These are phyloP conservation scores for Aptenodytes patagonicus DNA, from an alignment of 2,113 vertebrate genomes.

Conservation along the genomic window DNA sequence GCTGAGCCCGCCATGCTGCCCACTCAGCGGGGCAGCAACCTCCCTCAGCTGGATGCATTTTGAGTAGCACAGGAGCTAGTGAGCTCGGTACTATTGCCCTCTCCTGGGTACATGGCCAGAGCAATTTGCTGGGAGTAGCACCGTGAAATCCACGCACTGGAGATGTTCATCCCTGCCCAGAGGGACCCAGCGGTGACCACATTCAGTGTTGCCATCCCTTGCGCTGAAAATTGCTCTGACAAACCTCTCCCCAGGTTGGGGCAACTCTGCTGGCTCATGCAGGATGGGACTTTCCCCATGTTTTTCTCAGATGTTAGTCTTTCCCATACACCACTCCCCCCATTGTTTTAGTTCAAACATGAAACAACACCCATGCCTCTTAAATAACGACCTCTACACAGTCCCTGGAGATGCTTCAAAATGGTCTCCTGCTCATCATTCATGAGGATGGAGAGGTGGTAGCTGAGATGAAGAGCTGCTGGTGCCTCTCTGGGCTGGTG, in stretches of 20 bases:
- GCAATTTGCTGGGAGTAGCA: background rate
- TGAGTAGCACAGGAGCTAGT: background rate
- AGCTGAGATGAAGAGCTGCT: background rate
- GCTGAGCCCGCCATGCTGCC: background rate
- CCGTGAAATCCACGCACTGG: accelerated
- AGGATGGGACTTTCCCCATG: background rate
- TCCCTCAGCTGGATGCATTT: background rate
- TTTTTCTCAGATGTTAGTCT: background rate
- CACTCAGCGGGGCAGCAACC: accelerated
- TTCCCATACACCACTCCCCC: background rate
- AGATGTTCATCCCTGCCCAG: background rate
- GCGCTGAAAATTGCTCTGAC: background rate
- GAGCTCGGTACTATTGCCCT: background rate
- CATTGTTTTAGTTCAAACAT: background rate
- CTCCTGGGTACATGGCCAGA: background rate
- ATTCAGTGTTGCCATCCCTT: background rate
- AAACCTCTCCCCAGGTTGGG: background rate
- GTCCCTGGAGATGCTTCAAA: background rate
- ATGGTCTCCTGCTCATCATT: background rate
- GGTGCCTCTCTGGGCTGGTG: background rate
- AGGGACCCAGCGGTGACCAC: background rate
- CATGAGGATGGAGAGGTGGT: background rate
- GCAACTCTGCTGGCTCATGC: background rate
- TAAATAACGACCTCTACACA: background rate
- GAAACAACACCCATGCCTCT: background rate